Base-by-base conservation (phyloP, 1,140 invertebrate species). In the Himalopsyche phryganea region DNA sequence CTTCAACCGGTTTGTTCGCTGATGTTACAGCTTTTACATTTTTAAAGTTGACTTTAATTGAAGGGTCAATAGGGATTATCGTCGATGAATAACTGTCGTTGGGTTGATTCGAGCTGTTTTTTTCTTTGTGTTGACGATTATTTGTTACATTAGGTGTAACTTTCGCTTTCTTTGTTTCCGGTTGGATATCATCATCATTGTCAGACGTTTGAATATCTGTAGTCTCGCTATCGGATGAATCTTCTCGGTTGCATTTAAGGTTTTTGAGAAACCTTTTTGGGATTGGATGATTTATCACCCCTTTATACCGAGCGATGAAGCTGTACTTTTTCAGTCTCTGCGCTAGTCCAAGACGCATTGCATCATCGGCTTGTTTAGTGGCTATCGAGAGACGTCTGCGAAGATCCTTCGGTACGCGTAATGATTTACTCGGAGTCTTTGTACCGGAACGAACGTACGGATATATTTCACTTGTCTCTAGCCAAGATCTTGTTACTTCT, bases 401-500 rank as follows among this genome's bases (percentile, higher is more conserved):
- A 33, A 59, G 61, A 35, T 68, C 68, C 0, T 18, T 38, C 1
- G 32, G 19, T 9, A 49, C 44, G 33, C 60, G 60, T 33, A 58
- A 66, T 18, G 56, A 14, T 2, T 50, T 50, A 28, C 51, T 33
- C 28, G 68, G 58, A n/a, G 66, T 40, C 9, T 58, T 49, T 14
- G 69, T 71, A 42, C 72, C 70, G 45, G 68, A 67, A 6, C 57
- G 45, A 2, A 32, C 42, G 49, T 75, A 81, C 6, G 77, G 67
- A 61, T 72, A 72, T n/a, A 83, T 36, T 23, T 72, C 61, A 4
- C 60, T 51, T 1, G 66, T 56, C 17, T 65, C 40, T 1, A 86
- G 50, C 85, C 85, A 87, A 0, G 76, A 73, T 61, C 79, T 65
- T 15, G 80, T 75, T 2, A 80, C 75, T 33, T 63, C 60, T 11